Conservation (phyloP, 2,888 invertebrate species). For the Orthonevra nobilis region DNA sequence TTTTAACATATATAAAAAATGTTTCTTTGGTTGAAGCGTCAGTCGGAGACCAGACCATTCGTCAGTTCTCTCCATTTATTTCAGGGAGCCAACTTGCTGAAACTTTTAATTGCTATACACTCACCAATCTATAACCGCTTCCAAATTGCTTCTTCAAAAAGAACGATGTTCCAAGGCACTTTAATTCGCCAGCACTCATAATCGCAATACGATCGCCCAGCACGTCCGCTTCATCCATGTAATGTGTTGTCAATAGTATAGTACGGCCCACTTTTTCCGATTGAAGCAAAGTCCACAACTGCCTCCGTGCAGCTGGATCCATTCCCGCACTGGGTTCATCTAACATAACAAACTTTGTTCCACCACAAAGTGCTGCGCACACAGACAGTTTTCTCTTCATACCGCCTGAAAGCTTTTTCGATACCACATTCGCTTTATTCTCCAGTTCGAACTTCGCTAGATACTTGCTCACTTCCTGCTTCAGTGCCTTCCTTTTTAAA, state of each 20-base stretch:
- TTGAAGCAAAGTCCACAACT: conserved; percentile 91
- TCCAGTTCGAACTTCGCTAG: conserved; percentile 85
- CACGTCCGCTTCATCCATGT: conserved; percentile 95
- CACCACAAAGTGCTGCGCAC: conserved; percentile 88
- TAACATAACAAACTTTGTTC: conserved; percentile 86
- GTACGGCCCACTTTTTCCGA: conserved; percentile 87
- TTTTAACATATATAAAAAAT: too few relatives aligned
- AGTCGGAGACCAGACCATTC: too few relatives aligned
- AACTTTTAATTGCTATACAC: too few relatives aligned
- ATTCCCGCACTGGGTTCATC: conserved; percentile 92
- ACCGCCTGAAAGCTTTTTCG: conserved; percentile 86
- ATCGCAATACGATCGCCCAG: conserved; percentile 93
- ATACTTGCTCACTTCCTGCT: conserved; percentile 84
- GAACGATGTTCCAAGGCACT: conserved; percentile 90
- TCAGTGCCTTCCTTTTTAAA: conserved; percentile 81
- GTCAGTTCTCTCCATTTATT: too few relatives aligned
- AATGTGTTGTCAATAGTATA: conserved; percentile 91
- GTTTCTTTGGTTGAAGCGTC: too few relatives aligned
- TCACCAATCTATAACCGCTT: conserved; percentile 88
- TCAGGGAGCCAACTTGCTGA: too few relatives aligned
- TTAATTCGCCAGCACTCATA: conserved; percentile 89
- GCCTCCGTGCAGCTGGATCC: conserved; percentile 91
- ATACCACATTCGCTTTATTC: conserved; percentile 83
- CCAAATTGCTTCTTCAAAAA: conserved; percentile 92
- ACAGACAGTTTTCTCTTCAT: conserved; percentile 89